Percentiles rank a stretch among this genome's conserved stretches.
Evolutionary conservation across 1,140 invertebrate genomes (phyloP).

Genomic region (Hydropsyche tenuis): DNA sequence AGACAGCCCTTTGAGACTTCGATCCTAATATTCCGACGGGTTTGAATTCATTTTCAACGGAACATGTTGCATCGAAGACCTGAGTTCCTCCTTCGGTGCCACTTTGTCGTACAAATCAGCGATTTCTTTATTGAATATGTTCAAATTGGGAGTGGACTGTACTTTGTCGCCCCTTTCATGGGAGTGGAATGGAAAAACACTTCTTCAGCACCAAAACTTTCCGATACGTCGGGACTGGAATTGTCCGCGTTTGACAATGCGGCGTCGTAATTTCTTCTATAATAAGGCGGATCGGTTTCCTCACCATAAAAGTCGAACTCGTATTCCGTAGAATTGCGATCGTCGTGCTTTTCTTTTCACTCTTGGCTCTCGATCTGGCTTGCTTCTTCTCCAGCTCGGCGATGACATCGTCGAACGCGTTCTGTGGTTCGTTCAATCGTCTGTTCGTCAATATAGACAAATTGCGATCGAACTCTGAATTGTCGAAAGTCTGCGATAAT

Average conservation of each 20-base stretch:
- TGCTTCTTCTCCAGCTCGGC: constrained; percentile 57
- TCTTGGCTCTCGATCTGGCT: constrained; percentile 36
- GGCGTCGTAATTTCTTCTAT: constrained; percentile 35
- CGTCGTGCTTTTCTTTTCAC: constrained; percentile 49
- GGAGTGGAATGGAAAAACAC: constrained; percentile 56
- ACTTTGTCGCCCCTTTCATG: constrained; percentile 61
- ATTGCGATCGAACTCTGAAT: constrained; percentile 62
- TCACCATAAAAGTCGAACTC: constrained; percentile 55
- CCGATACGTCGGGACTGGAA: constrained; percentile 45
- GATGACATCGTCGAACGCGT: constrained; percentile 60
- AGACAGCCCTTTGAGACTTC: constrained; percentile 56
- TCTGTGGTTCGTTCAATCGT: constrained; percentile 56
- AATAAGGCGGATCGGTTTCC: constrained; percentile 52
- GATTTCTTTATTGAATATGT: constrained; percentile 55
- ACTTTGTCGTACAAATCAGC: constrained; percentile 51
- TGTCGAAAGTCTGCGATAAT: constrained; percentile 56
- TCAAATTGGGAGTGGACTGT: constrained; percentile 70
- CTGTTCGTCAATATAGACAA: constrained; percentile 62
- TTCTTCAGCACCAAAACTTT: constrained; percentile 27
- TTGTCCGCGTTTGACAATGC: constrained; percentile 37
- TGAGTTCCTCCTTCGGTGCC: constrained; percentile 58
- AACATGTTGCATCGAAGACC: constrained; percentile 65
- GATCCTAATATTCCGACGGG: constrained; percentile 61
- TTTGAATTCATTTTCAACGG: constrained; percentile 58
- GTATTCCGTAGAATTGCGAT: constrained; percentile 51